Evolutionary conservation across 1,140 invertebrate species (phyloP).

Genomic region (Lasioglossum baleicum): DNA sequence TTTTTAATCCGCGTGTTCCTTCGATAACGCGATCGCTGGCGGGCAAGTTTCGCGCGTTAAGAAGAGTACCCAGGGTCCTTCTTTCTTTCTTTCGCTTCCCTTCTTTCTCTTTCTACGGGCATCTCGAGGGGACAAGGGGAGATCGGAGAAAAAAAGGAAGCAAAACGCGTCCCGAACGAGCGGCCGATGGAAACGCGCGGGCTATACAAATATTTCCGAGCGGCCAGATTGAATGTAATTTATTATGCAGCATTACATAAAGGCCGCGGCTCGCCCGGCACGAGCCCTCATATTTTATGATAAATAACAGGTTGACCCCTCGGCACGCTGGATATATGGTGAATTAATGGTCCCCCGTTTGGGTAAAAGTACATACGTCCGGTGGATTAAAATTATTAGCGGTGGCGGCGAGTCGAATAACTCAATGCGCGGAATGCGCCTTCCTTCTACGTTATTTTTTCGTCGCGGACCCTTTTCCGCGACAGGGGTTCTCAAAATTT

Average conservation of each 20-base stretch:
- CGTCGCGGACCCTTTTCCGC: neutral
- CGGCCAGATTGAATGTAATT: slow-evolving; percentile 68
- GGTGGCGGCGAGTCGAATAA: slow-evolving; percentile 60
- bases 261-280: slow-evolving; percentile 57
- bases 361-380: slow-evolving; percentile 62
- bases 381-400: slow-evolving; percentile 68
- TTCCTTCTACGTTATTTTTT: neutral
- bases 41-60: neutral
- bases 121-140: neutral
- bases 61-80: no score
- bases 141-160: neutral
- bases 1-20: neutral
- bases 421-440: slow-evolving; percentile 58
- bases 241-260: slow-evolving; percentile 68
- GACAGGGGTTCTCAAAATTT: slow-evolving; percentile 51
- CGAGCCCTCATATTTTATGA: slow-evolving; percentile 70
- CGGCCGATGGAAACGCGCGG: slow-evolving; percentile 42
- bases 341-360: slow-evolving; percentile 66
- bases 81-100: no score
- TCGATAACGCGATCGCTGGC: neutral
- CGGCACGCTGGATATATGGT: slow-evolving; percentile 64
- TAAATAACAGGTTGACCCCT: slow-evolving; percentile 72
- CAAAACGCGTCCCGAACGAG: slow-evolving; percentile 4
- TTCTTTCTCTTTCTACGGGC: no score
- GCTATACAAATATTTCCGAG: slow-evolving; percentile 58